phyloP scores from a whole-genome alignment of 2,888 invertebrate genomes.

The Euplexia lucipara region DNA sequence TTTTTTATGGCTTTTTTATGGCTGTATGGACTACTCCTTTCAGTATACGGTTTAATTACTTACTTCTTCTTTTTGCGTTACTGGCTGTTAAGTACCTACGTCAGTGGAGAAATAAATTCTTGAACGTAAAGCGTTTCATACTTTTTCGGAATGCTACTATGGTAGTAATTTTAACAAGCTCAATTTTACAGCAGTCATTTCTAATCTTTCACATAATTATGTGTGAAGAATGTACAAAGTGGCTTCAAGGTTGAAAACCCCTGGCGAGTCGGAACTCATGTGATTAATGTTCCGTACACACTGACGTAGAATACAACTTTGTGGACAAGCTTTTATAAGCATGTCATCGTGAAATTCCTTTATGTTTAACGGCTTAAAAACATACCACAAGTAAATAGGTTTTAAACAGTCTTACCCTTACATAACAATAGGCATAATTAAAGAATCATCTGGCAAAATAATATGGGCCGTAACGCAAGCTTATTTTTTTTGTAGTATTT shows the following conservation, averaged over 20 bases:
- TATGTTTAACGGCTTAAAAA: background rate
- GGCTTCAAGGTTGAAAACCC: constrained; percentile 33
- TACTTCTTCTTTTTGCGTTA: background rate
- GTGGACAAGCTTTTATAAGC: constrained; percentile 12
- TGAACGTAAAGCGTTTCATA: constrained; percentile 12
- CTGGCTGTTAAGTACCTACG: constrained; percentile 9
- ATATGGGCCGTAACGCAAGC: background rate
- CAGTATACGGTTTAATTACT: constrained; percentile 7
- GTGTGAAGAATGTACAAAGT: constrained; percentile 20
- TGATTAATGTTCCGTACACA: constrained; percentile 19
- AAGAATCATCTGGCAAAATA: too few species aligned
- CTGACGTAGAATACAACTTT: constrained; percentile 4
- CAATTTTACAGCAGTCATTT: constrained; percentile 18
- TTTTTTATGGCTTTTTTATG: constrained; percentile 12
- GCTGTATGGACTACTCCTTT: constrained; percentile 9
- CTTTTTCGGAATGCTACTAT: constrained; percentile 16
- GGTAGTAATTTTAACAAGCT: constrained; percentile 43
- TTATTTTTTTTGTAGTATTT: constrained; percentile 8
- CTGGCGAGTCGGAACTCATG: constrained; percentile 23
- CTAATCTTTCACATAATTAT: constrained; percentile 21
- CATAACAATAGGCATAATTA: background rate
- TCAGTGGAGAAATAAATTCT: constrained; percentile 22
- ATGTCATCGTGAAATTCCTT: constrained; percentile 23
- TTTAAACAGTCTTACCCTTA: background rate
- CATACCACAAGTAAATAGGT: background rate